Base-by-base conservation (phyloP, 2,113 vertebrate species). In the Anarrhichthys ocellatus region DNA sequence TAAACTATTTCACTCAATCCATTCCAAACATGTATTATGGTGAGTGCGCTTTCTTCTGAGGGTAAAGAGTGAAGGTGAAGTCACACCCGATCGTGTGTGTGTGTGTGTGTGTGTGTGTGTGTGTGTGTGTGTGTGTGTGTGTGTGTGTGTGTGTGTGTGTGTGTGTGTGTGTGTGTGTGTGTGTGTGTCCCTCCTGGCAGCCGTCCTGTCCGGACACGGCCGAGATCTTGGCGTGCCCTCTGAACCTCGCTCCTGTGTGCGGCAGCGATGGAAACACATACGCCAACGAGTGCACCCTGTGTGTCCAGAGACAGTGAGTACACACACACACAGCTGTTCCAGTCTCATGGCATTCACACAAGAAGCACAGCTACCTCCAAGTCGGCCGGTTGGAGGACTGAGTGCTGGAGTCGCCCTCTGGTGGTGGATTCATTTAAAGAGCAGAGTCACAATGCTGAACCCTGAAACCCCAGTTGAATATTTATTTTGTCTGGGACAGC, bases 241-340 rank as follows among this genome's bases (percentile, higher is more conserved):
- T 95, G 80, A 93, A 95, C 85, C 24, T 94, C 1, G 65, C 89
- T 34, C 96, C 96, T 0, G 92, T 97, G 58, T 97, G 96, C 10
- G 96, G 96, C 22, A 96, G 91, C 0, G 95, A 97, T 0, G 92
- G 96, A 18, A 93, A 90, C 61, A 97, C 96, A 15, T 97, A 97
- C 0, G 73, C 91, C 82, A 97, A 96, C 11, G 96, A 96, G 89
- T 97, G 96, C 62, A 54, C 81, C 48, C 92, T 97, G 86, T 97
- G 96, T 92, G 89, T 79, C 74, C 71, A 94, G 69, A 93, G 89
- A 64, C 90, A 81, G 95, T 96, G 88, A 93, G 95, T 91, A 81
- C 67, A 17, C 48, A 34, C 48, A 34, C 34, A 34, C 34, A 18
- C 84, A 87, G 81, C 84, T 86, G 82, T 75, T 59, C 13, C 40